Percentiles rank a stretch among this genome's conserved stretches.
Conservation (phyloP, 2,888 invertebrate species). For the Aradus depressus region DNA sequence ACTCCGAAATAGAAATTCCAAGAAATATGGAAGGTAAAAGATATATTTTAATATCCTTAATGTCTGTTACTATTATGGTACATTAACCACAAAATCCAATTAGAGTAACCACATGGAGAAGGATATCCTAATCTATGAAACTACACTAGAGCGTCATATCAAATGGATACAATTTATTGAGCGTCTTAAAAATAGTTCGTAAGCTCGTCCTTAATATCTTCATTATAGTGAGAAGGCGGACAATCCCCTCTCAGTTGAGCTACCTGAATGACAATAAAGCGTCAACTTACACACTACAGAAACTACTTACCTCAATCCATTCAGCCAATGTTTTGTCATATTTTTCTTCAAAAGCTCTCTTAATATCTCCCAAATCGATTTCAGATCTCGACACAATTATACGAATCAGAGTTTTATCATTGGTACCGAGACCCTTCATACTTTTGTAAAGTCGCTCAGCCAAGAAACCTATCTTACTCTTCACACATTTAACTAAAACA, state of each 20-base stretch:
- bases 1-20: no score
- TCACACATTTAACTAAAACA: conserved; percentile 68
- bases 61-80: no score
- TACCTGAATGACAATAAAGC: neutral
- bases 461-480: conserved; percentile 83
- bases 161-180: no score
- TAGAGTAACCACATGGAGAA: no score
- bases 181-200: no score
- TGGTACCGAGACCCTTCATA: conserved; percentile 85
- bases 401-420: conserved; percentile 83
- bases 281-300: neutral
- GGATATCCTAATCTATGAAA: no score
- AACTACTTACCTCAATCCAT: conserved; percentile 68
- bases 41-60: no score
- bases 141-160: no score
- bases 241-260: neutral
- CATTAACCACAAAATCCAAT: no score
- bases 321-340: conserved; percentile 72
- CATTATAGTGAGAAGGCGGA: no score
- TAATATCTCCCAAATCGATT: conserved; percentile 86
- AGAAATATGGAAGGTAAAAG: no score
- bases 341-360: conserved; percentile 71
- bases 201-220: no score
- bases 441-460: conserved; percentile 80
- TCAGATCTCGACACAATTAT: conserved; percentile 83